These are phyloP conservation scores for Protula sp. DNA, from an alignment of 2,888 invertebrate genomes.

Conservation along the genomic window DNA sequence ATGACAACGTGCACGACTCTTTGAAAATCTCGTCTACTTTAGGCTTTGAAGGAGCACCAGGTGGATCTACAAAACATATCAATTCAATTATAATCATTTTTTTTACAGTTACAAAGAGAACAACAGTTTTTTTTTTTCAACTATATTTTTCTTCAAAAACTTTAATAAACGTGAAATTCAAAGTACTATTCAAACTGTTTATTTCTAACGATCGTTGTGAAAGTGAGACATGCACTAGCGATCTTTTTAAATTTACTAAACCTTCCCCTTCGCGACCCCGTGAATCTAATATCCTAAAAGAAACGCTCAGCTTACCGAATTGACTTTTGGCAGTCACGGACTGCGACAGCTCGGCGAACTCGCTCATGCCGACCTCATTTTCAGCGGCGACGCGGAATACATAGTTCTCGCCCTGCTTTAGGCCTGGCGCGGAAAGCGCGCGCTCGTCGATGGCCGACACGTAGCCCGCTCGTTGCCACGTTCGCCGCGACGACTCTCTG, in stretches of 20 bases:
- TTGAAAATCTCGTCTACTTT: constrained; percentile 35
- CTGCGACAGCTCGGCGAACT: constrained; percentile 37
- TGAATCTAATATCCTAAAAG: no score
- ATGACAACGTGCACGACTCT: constrained; percentile 35
- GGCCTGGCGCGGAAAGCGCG: constrained; percentile 15
- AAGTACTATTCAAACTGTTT: no score
- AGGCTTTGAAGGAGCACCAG: constrained; percentile 48
- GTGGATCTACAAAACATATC: constrained; percentile 24
- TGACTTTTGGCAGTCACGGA: constrained; percentile 34
- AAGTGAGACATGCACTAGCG: no score
- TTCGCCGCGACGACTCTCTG: constrained; percentile 65
- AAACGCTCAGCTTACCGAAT: constrained; percentile 18
- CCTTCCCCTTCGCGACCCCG: no score
- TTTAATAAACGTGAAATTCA: no score
- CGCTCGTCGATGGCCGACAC: constrained; percentile 22
- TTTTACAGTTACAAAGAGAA: no score
- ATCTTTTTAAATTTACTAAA: no score
- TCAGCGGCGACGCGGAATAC: constrained; percentile 79
- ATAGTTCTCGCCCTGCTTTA: constrained; percentile 58
- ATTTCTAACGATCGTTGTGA: no score
- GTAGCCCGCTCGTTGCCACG: constrained; percentile 61
- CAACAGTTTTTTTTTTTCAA: no score
- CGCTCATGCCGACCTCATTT: constrained; percentile 57
- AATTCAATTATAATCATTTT: no score
- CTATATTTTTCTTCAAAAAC: no score